Percentiles rank a stretch among this genome's conserved stretches.
phyloP scores from a whole-genome alignment of 1,140 invertebrate species.

The Drosophila albomicans region DNA sequence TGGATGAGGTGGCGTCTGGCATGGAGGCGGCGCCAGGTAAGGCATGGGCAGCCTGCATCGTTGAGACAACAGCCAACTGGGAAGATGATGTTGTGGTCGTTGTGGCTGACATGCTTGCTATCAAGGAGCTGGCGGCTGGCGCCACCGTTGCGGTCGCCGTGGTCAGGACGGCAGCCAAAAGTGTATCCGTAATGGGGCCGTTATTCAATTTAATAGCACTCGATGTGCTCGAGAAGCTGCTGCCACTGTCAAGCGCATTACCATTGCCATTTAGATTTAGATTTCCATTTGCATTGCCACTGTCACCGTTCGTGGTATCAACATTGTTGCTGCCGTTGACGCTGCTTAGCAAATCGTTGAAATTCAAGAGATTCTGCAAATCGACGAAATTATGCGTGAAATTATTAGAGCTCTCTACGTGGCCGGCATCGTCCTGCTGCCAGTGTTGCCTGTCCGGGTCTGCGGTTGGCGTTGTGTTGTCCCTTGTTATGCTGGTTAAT shows the following conservation, averaged over 20 bases:
- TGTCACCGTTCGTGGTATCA: constrained; percentile 3
- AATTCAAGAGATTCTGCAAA: constrained; percentile 77
- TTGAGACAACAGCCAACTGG: constrained; percentile 25
- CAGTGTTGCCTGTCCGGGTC: constrained; percentile 9
- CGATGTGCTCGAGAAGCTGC: constrained; percentile 62
- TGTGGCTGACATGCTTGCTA: constrained; percentile 31
- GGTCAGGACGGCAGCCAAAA: constrained; percentile 75
- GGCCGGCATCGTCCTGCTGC: constrained; percentile 32
- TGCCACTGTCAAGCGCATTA: no score
- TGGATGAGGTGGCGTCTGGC: constrained; percentile 66
- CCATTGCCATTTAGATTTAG: constrained; percentile 13
- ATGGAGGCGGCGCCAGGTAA: constrained; percentile 28
- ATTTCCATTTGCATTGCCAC: constrained; percentile 15
- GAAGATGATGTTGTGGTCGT: constrained; percentile 38
- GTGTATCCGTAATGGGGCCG: constrained; percentile 74
- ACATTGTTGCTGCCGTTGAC: constrained; percentile 15
- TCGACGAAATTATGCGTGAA: constrained; percentile 82
- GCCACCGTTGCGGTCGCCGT: constrained; percentile 76
- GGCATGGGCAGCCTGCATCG: constrained; percentile 13
- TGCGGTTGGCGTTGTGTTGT: constrained; percentile 27
- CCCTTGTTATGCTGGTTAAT: constrained; percentile 12
- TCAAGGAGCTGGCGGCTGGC: constrained; percentile 60
- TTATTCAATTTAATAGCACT: constrained; percentile 77
- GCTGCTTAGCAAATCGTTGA: constrained; percentile 59
- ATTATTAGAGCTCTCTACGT: constrained; percentile 64